Evolutionary conservation across 2,888 invertebrate species (phyloP).

Genomic region (Steinernema scapterisci): DNA sequence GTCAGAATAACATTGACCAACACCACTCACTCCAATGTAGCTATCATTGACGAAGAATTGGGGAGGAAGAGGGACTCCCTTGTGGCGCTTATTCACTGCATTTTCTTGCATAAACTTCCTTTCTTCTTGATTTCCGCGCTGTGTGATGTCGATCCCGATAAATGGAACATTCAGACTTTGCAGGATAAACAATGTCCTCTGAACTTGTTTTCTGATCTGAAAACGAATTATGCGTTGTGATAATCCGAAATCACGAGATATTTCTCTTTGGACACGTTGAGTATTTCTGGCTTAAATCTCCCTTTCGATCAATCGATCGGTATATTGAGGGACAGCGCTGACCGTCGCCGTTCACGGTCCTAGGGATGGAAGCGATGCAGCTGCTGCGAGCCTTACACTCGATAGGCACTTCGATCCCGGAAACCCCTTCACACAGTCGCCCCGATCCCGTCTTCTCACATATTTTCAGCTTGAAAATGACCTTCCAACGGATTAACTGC

Average conservation of each 20-base stretch:
- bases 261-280: too few species aligned
- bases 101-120: constrained; percentile 91
- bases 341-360: neutral
- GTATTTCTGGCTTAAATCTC: too few species aligned
- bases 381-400: constrained; percentile 26
- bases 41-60: constrained; percentile 90
- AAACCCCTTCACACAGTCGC: neutral
- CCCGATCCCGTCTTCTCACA: constrained; percentile 25
- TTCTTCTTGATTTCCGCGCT: constrained; percentile 84
- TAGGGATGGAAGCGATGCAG: neutral
- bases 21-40: constrained; percentile 81
- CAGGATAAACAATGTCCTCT: constrained; percentile 87
- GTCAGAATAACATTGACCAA: neutral
- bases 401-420: neutral
- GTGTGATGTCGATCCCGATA: constrained; percentile 89
- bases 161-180: constrained; percentile 88
- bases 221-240: constrained; percentile 63
- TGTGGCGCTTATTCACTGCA: constrained; percentile 65
- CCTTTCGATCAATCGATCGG: neutral
- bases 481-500: neutral
- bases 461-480: neutral
- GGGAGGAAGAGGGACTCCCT: constrained; percentile 72
- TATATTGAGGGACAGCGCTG: neutral
- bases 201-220: constrained; percentile 93
- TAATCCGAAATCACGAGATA: too few species aligned